phyloP scores from a whole-genome alignment of 2,888 invertebrate species.

The Theretra japonica region DNA sequence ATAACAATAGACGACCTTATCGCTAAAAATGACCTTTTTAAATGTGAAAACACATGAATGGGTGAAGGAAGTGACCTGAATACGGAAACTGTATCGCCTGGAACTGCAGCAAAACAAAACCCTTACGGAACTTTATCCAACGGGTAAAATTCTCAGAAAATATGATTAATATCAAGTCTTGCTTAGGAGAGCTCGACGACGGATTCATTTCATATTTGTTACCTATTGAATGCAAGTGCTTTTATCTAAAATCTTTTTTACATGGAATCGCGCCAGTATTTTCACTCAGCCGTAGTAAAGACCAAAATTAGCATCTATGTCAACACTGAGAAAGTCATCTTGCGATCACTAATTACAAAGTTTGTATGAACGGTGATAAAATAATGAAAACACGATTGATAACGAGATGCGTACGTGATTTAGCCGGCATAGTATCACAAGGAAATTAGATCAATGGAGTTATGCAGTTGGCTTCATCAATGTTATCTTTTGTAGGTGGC shows the following conservation, averaged over 20 bases:
- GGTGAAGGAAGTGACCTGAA: slow-evolving; percentile 6
- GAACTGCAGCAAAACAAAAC: background rate
- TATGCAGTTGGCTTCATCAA: slow-evolving; percentile 13
- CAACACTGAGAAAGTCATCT: slow-evolving; percentile 9
- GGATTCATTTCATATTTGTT: background rate
- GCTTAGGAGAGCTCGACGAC: background rate
- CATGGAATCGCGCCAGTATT: background rate
- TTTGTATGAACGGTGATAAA: slow-evolving; percentile 40
- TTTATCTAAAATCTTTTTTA: background rate
- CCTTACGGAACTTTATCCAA: background rate
- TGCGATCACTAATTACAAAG: slow-evolving; percentile 35
- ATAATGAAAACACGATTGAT: slow-evolving; percentile 59
- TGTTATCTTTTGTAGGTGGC: slow-evolving; percentile 15
- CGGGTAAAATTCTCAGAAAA: background rate
- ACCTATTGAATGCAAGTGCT: background rate
- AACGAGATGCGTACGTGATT: slow-evolving; percentile 76
- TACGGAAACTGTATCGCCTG: background rate
- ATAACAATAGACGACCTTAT: background rate
- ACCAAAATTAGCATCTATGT: background rate
- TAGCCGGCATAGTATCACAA: slow-evolving; percentile 49
- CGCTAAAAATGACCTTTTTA: slow-evolving; percentile 3
- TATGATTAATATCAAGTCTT: background rate
- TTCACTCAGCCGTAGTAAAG: background rate
- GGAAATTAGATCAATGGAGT: slow-evolving; percentile 19
- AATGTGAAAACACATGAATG: slow-evolving; percentile 3